phyloP scores from a whole-genome alignment of 1,140 invertebrate species.

The Solenopsis fugax region DNA sequence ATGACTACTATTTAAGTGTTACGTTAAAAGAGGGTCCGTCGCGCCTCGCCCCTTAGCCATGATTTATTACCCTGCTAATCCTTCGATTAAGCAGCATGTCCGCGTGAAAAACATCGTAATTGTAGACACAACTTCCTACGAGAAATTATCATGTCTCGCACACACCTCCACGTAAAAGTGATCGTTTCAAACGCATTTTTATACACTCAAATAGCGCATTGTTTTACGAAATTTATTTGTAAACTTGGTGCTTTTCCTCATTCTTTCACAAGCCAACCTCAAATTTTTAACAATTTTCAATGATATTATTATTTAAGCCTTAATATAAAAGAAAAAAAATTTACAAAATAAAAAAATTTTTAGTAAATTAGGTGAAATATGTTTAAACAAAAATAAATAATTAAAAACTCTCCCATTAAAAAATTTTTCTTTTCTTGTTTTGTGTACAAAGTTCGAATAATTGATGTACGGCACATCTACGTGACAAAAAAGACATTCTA shows the following conservation, averaged over 20 bases:
- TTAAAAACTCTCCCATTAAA: background rate
- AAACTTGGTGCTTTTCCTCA: background rate
- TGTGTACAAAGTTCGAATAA: background rate
- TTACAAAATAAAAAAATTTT: background rate
- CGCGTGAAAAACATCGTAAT: constrained; percentile 51
- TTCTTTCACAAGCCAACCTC: background rate
- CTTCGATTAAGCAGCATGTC: constrained; percentile 74
- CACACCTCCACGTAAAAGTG: background rate
- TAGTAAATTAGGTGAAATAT: background rate
- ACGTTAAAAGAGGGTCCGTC: constrained; percentile 50
- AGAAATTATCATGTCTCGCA: background rate
- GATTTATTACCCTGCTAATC: constrained; percentile 83
- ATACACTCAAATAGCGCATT: background rate
- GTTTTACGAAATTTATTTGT: background rate
- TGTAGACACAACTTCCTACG: background rate
- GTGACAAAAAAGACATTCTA: background rate
- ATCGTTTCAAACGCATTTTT: background rate
- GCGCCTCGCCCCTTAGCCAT: constrained; percentile 44
- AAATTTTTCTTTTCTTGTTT: background rate
- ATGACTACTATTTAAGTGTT: constrained; percentile 25
- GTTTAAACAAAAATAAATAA: background rate
- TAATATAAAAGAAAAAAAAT: background rate
- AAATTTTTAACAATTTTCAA: background rate
- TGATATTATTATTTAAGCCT: background rate
- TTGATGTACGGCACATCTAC: background rate